phyloP scores from a whole-genome alignment of 1,140 invertebrate species.

The Saccostrea glomerata region DNA sequence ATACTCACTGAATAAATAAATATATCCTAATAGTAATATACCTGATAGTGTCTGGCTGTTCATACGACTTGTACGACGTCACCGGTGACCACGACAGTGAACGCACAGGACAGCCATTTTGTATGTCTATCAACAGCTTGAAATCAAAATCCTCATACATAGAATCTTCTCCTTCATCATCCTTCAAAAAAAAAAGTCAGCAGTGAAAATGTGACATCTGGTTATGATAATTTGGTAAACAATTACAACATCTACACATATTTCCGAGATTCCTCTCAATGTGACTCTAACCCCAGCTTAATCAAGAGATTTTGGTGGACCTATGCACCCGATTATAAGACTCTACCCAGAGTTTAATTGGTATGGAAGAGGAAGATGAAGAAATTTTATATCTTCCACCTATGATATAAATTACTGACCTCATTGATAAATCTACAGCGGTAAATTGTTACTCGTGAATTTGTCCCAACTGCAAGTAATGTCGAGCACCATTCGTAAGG shows the following conservation, averaged over 20 bases:
- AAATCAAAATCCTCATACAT: conserved; percentile 70
- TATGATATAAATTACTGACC: background rate
- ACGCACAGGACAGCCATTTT: conserved; percentile 65
- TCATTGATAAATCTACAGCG: conserved; percentile 63
- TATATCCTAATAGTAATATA: background rate
- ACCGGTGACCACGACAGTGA: conserved; percentile 75
- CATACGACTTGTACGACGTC: conserved; percentile 58
- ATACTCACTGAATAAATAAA: too few species aligned
- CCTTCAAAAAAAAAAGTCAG: background rate
- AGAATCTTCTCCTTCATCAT: conserved; percentile 70
- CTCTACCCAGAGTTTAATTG: too few species aligned
- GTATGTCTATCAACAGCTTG: conserved; percentile 66
- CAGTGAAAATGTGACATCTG: too few species aligned
- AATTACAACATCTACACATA: too few species aligned
- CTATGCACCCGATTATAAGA: too few species aligned
- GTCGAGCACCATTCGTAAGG: conserved; percentile 71
- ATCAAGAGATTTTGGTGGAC: too few species aligned
- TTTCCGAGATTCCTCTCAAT: too few species aligned
- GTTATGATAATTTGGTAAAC: too few species aligned
- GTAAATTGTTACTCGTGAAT: conserved; percentile 67
- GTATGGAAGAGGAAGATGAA: too few species aligned
- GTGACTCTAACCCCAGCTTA: too few species aligned
- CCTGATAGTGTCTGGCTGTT: conserved; percentile 44
- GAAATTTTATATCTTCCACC: too few species aligned
- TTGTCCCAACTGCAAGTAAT: conserved; percentile 71